These are phyloP conservation scores for Copidosoma floridanum DNA, from an alignment of 1,140 invertebrate species.

Conservation along the genomic window DNA sequence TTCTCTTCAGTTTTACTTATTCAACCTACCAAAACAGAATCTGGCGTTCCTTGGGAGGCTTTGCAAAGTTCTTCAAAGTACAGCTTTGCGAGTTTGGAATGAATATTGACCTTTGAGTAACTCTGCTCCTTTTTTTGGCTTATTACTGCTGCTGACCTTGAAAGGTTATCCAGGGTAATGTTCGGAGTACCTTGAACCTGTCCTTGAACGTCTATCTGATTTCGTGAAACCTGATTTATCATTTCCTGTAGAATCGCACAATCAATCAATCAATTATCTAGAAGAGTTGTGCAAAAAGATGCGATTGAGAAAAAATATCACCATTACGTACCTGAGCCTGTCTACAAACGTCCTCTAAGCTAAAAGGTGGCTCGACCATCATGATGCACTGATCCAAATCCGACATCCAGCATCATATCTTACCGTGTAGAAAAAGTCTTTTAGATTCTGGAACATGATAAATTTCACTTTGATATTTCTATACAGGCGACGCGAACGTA, in stretches of 20 bases:
- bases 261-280: conserved; percentile 2
- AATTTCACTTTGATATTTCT: background rate
- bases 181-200: conserved; percentile 36
- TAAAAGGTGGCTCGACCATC: conserved; percentile 50
- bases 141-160: conserved; percentile 24
- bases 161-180: conserved; percentile 38
- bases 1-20: background rate
- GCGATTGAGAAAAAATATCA: background rate
- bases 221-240: conserved; percentile 48
- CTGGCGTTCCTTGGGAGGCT: conserved; percentile 51
- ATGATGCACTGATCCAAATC: conserved; percentile 10
- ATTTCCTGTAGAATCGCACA: conserved; percentile 41
- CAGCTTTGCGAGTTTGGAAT: conserved; percentile 51
- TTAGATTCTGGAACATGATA: conserved; percentile 43
- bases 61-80: conserved; percentile 54
- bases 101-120: conserved; percentile 51
- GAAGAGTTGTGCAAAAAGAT: conserved; percentile 1
- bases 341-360: conserved; percentile 51
- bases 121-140: conserved; percentile 47
- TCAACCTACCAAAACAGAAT: conserved; percentile 50
- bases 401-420: conserved; percentile 50
- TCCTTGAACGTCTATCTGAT: conserved; percentile 40
- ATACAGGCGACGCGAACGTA: no score
- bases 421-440: conserved; percentile 34
- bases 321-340: conserved; percentile 46